phyloP scores from a whole-genome alignment of 1,140 invertebrate genomes.

The Proctacanthus coquilletti region DNA sequence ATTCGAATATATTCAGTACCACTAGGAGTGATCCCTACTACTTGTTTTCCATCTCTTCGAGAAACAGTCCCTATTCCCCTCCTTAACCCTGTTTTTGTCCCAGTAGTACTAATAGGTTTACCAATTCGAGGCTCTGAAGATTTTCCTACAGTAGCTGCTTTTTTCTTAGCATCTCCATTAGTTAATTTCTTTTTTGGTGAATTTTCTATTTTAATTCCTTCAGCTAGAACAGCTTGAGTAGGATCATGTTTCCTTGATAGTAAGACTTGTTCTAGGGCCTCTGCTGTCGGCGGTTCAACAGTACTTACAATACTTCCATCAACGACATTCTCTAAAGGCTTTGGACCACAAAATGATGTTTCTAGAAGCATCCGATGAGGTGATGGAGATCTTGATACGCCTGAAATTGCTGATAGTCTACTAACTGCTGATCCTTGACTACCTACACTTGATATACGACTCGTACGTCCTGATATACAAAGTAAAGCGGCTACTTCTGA shows the following conservation, averaged over 20 bases:
- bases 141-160: conserved; percentile 3
- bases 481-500: conserved; percentile 42
- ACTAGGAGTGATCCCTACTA: conserved; percentile 25
- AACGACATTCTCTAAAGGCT: conserved; percentile 41
- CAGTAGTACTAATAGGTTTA: background rate
- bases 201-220: conserved; percentile 31
- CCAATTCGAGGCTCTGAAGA: conserved; percentile 4
- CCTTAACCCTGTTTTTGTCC: background rate
- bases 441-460: conserved; percentile 61
- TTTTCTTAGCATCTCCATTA: conserved; percentile 14
- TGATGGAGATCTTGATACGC: conserved; percentile 58
- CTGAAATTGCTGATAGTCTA: conserved; percentile 50
- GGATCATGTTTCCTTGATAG: conserved; percentile 39
- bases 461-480: conserved; percentile 66
- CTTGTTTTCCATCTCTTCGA: conserved; percentile 21
- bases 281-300: conserved; percentile 34
- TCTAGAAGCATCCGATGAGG: conserved; percentile 77
- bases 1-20: conserved; percentile 45
- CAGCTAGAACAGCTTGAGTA: conserved; percentile 36
- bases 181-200: conserved; percentile 15
- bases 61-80: conserved; percentile 14
- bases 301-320: conserved; percentile 2
- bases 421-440: conserved; percentile 47
- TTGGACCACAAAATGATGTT: conserved; percentile 76
- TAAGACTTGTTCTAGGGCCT: conserved; percentile 48